phyloP scores from a whole-genome alignment of 2,797 vertebrate genomes.

The Lerista edwardsae region DNA sequence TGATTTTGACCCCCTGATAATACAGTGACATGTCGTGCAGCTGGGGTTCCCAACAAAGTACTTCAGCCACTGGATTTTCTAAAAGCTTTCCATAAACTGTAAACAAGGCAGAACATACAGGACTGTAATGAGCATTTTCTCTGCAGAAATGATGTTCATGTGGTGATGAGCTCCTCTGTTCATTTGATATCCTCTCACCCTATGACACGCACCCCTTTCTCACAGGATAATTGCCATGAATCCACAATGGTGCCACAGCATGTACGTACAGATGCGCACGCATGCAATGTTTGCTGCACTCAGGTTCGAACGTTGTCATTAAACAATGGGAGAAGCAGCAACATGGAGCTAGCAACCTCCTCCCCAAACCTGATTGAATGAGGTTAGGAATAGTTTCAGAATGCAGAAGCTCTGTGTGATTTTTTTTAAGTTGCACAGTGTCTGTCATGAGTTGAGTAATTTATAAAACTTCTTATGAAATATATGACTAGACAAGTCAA shows the following conservation, averaged over 20 bases:
- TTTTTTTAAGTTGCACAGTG: slow-evolving; percentile 65
- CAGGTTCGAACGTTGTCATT: slow-evolving; percentile 52
- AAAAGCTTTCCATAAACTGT: slow-evolving; percentile 49
- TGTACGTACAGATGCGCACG: neutral
- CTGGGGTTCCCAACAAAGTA: slow-evolving; percentile 32
- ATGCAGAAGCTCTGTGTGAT: slow-evolving; percentile 46
- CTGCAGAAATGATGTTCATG: slow-evolving; percentile 49
- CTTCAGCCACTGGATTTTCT: slow-evolving; percentile 40
- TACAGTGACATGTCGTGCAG: slow-evolving; percentile 27
- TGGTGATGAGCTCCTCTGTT: slow-evolving; percentile 27
- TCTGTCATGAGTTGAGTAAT: slow-evolving; percentile 71
- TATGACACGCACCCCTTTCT: slow-evolving; percentile 14
- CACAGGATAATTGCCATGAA: slow-evolving; percentile 13
- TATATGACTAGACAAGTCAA: slow-evolving; percentile 74
- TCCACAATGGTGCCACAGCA: slow-evolving; percentile 13
- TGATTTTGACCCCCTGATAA: slow-evolving; percentile 30
- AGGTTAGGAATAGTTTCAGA: slow-evolving; percentile 57
- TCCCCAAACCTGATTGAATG: slow-evolving; percentile 32
- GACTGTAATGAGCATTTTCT: slow-evolving; percentile 51
- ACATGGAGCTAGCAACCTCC: slow-evolving; percentile 8
- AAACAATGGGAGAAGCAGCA: slow-evolving; percentile 43
- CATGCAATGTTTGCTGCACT: slow-evolving; percentile 8
- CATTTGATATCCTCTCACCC: slow-evolving; percentile 32
- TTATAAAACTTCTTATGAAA: slow-evolving; percentile 75
- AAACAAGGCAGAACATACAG: slow-evolving; percentile 56